These are phyloP conservation scores for Hippopotamyrus pictus DNA, from an alignment of 2,797 vertebrate genomes.

Conservation along the genomic window DNA sequence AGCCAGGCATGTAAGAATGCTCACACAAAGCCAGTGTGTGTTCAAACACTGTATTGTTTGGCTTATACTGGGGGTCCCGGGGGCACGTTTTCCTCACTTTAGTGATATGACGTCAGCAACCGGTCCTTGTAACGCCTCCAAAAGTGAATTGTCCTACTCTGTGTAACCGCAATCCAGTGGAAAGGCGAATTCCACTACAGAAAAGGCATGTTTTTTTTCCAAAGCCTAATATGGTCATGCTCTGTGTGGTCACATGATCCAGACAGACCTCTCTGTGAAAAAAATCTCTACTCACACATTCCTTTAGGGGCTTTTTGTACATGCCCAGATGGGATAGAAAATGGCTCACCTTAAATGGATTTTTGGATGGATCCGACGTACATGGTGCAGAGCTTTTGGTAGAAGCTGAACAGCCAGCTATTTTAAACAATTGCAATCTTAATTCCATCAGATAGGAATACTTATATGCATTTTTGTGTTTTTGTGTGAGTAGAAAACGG, in stretches of 20 bases:
- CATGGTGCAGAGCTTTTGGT: not conserved
- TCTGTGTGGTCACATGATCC: slow-evolving; percentile 26
- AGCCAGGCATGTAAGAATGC: not conserved
- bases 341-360: not conserved
- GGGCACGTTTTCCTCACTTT: not conserved
- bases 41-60: not conserved
- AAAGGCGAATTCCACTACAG: slow-evolving; percentile 30
- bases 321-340: not conserved
- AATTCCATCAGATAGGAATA: not conserved
- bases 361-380: not conserved
- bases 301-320: not conserved
- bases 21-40: not conserved
- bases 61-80: not conserved
- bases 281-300: not conserved
- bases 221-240: slow-evolving; percentile 30
- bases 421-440: not conserved
- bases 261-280: slow-evolving; percentile 9
- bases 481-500: not conserved
- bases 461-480: not conserved
- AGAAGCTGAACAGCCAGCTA: not conserved
- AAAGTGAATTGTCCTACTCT: not conserved
- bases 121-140: not conserved
- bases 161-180: not conserved
- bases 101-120: not conserved
- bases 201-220: slow-evolving; percentile 13